Evolutionary conservation across 2,888 invertebrate species (phyloP).

Genomic region (Gisinianus flammeolus): DNA sequence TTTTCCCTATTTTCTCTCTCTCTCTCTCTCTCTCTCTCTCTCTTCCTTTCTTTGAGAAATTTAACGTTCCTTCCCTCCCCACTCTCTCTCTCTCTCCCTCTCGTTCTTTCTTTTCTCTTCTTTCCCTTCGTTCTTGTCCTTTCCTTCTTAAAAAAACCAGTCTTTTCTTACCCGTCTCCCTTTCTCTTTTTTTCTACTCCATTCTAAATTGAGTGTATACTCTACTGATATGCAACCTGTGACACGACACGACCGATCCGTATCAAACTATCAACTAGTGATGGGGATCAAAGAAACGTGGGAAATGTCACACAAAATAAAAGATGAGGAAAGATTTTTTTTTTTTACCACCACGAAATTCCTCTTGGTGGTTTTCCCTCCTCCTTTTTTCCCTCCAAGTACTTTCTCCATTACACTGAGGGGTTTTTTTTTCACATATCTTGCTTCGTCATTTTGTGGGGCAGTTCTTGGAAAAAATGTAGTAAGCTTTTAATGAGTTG

Average conservation of each 20-base stretch:
- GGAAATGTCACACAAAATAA: too few species aligned
- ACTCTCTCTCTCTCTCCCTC: not conserved
- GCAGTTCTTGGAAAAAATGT: too few species aligned
- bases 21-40: not conserved
- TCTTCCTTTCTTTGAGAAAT: constrained; percentile 6
- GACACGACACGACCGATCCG: not conserved
- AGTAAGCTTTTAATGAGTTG: too few species aligned
- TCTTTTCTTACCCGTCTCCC: not conserved
- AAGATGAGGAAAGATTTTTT: too few species aligned
- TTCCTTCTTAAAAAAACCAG: not conserved
- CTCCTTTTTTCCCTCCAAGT: too few species aligned
- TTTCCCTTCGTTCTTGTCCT: not conserved
- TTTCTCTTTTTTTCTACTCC: not conserved
- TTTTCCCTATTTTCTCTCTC: constrained; percentile 18
- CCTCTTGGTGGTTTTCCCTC: too few species aligned
- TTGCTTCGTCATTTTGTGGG: too few species aligned
- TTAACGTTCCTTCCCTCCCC: constrained; percentile 12
- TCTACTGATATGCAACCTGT: not conserved
- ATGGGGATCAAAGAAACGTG: too few species aligned
- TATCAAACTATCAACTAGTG: not conserved
- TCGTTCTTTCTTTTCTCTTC: not conserved
- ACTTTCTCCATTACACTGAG: too few species aligned
- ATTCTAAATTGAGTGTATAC: not conserved
- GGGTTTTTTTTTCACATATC: too few species aligned
- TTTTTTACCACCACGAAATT: too few species aligned